Evolutionary conservation across 1,140 invertebrate genomes (phyloP), one percentile per base, ranked within the genome.

Genomic region (Tyrophagus putrescentiae): DNA sequence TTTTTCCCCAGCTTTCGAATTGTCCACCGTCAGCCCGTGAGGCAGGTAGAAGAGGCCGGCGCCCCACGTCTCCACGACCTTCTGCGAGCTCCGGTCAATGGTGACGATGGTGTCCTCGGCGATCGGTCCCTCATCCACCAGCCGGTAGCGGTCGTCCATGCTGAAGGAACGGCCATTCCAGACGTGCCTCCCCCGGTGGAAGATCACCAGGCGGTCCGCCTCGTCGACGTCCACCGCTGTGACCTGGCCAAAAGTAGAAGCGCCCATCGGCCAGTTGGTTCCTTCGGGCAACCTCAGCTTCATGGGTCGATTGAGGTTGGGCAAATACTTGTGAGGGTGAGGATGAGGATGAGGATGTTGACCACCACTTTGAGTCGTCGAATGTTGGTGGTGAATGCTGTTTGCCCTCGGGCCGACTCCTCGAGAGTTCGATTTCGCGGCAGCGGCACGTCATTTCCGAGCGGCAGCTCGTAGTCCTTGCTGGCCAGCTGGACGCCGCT

Each of bases 21-120:
- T n/a, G n/a, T 96, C 90, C 5, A 96, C 79, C 21, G 84, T 84
- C 53, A 97, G 73, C 21, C 93, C 93, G 73, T 97, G 93, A 0
- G 93, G 93, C 80, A 98, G 82, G 70, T 85, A 95, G 70, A 95
- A 97, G 62, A 82, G 72, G 63, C 82, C 77, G 0, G 77, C 78
- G 23, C 89, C 90, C 86, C 88, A 93, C 64, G 80, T 78, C 28
- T 79, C 75, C 3, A 88, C 68, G 1, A 91, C 73, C 6, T 79
- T 75, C 0, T 88, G 88, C 33, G 77, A 82, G 45, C 78, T 75
- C 3, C 80, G 77, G 68, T 90, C 80, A 36, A 94, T 72, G 4
- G 82, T 82, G 39, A 92, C 70, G 58, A 94, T 80, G 0, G 87
- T 87, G 61, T 88, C 80, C 62, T 82, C 79, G 62, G 75, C 74